These are phyloP conservation scores for Nesometra sesokonis DNA, from an alignment of 35 echinoderm and acorn worm genomes.

Conservation along the genomic window DNA sequence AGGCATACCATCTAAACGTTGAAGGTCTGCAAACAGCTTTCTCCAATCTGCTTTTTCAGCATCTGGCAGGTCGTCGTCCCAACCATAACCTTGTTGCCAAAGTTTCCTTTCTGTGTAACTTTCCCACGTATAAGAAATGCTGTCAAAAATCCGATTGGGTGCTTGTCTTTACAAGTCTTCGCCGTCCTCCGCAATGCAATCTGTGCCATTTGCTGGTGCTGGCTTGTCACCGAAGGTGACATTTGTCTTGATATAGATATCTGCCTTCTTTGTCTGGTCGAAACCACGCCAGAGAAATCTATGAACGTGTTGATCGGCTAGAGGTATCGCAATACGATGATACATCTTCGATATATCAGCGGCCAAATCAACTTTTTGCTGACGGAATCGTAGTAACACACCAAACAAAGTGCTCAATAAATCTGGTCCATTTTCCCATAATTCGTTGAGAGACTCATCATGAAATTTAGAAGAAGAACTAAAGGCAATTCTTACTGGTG, in stretches of 20 bases:
- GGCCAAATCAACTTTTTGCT: neutral
- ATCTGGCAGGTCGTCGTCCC: conserved; percentile 32
- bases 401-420: neutral
- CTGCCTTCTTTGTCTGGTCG: neutral
- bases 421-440: neutral
- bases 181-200: conserved; percentile 31
- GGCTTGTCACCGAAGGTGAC: neutral
- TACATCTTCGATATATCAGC: neutral
- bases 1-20: conserved; percentile 5
- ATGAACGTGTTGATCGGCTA: neutral
- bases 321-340: neutral
- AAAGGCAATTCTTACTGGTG: neutral
- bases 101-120: conserved; percentile 45
- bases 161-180: conserved; percentile 19
- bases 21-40: conserved; percentile 37
- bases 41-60: conserved; percentile 5
- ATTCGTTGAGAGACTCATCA: neutral
- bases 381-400: neutral
- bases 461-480: neutral
- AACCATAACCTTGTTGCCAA: conserved; percentile 43
- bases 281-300: neutral
- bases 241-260: neutral
- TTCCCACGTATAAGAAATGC: conserved; percentile 51
- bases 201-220: conserved; percentile 10
- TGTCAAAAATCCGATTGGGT: conserved; percentile 60